Conservation (phyloP, 2,888 invertebrate species). For the Lasiommata megera region DNA sequence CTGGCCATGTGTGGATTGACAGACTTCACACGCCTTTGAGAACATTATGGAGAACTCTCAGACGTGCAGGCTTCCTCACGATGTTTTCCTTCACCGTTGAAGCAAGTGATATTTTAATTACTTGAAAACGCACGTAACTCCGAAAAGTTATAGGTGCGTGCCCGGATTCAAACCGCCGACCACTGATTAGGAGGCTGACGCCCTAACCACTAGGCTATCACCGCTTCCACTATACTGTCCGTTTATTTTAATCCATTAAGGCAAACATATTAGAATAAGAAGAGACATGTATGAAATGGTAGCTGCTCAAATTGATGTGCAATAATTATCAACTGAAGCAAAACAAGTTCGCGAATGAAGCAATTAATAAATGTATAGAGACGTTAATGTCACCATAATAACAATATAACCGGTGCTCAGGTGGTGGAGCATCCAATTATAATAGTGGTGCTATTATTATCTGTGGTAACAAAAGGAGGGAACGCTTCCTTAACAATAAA, state of each 20-base stretch:
- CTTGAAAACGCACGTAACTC: too few species aligned
- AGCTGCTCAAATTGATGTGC: neutral
- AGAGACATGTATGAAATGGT: neutral
- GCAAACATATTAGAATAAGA: neutral
- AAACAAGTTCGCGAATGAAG: constrained; percentile 24
- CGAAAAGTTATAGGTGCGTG: too few species aligned
- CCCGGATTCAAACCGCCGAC: too few species aligned
- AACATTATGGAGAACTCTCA: too few species aligned
- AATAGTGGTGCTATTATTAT: constrained; percentile 63
- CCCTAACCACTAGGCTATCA: too few species aligned
- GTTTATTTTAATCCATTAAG: neutral
- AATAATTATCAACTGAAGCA: constrained; percentile 17
- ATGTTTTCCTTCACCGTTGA: too few species aligned
- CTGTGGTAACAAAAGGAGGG: constrained; percentile 61
- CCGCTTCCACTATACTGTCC: too few species aligned
- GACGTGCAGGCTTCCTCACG: too few species aligned
- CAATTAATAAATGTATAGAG: constrained; percentile 34
- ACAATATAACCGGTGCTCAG: constrained; percentile 30
- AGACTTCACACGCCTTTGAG: too few species aligned
- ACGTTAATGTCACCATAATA: constrained; percentile 28
- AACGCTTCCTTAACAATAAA: constrained; percentile 76
- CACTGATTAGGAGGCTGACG: too few species aligned
- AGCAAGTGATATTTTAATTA: too few species aligned
- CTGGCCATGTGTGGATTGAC: too few species aligned
- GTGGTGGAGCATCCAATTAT: constrained; percentile 59